Evolutionary conservation across 2,797 vertebrate species (phyloP).

Genomic region (Tenualosa thibaudeaui): DNA sequence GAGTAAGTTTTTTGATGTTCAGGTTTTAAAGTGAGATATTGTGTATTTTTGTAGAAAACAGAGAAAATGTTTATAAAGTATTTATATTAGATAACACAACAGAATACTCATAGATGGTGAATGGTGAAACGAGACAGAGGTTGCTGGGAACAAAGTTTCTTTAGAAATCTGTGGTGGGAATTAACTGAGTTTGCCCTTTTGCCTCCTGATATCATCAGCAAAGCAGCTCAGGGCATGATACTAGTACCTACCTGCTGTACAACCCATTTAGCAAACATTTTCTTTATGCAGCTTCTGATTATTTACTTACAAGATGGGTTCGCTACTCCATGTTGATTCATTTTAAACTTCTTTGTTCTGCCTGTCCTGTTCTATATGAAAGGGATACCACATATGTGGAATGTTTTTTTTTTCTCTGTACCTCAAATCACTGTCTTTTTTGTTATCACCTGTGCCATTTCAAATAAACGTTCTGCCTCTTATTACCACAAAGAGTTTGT

Average conservation of each 20-base stretch:
- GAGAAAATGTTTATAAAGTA: background rate
- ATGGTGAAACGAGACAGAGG: background rate
- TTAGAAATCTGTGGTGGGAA: background rate
- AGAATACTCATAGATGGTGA: background rate
- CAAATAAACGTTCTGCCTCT: background rate
- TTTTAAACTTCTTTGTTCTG: background rate
- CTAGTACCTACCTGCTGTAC: background rate
- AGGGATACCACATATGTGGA: background rate
- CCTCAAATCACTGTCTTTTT: background rate
- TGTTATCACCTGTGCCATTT: slow-evolving; percentile 11
- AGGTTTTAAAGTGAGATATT: slow-evolving; percentile 35
- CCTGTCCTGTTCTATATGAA: background rate
- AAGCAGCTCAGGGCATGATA: background rate
- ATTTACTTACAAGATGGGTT: background rate
- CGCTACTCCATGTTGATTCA: background rate
- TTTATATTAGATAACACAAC: background rate
- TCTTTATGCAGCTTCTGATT: background rate
- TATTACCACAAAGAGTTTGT: background rate
- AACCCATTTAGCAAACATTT: background rate
- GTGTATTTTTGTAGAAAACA: slow-evolving; percentile 40
- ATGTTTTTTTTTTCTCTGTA: background rate
- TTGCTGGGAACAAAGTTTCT: background rate
- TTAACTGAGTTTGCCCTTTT: background rate
- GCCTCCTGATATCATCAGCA: background rate
- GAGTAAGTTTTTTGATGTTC: background rate